Evolutionary conservation across 1,140 invertebrate species (phyloP), one percentile per base, ranked within the genome.

Genomic region (Panonychus citri): DNA sequence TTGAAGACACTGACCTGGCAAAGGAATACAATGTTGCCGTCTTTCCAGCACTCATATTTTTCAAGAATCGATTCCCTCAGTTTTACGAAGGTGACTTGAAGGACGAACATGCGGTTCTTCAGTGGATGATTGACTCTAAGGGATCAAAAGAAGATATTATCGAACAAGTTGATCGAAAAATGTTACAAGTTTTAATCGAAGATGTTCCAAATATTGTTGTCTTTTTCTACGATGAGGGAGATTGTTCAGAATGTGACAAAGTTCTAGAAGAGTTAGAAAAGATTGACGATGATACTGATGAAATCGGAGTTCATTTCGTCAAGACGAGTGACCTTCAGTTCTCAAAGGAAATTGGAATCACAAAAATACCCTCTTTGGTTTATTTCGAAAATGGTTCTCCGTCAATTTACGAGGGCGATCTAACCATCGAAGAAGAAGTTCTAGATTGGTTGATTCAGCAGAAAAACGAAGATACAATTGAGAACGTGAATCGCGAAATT

Each of bases 271-370:
- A 90, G 64, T 69, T 93, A 58, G 88, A 93, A 71, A 89, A 83
- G 39, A 91, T 93, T 64, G 87, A 91, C 65, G 87, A 91, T 69
- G 85, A 90, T 62, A 85, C 85, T 10, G 85, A 91, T 66, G 80
- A 86, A 64, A 80, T 86, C 63, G 85, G 85, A 57, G 86, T 89
- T 63, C 84, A 91, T 69, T 89, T 94, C 70, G 86, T 93, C 8
- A 91, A 91, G 67, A 87, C 85, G 1, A 87, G 83, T 65, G 86
- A 91, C 70, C 76, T 81, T 24, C 83, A 84, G 69, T 69, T 88
- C 49, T 86, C 87, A 4, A 83, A 87, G 72, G 67, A 71, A 26
- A 81, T 89, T 64, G 85, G 85, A 54, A 84, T 93, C 64, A 86
- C 85, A 67, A 83, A 83, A 64, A 85, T 90, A 27, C 68, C 68